These are phyloP conservation scores for Drosophila tsacasi DNA, from an alignment of 1,140 invertebrate genomes.

Conservation along the genomic window DNA sequence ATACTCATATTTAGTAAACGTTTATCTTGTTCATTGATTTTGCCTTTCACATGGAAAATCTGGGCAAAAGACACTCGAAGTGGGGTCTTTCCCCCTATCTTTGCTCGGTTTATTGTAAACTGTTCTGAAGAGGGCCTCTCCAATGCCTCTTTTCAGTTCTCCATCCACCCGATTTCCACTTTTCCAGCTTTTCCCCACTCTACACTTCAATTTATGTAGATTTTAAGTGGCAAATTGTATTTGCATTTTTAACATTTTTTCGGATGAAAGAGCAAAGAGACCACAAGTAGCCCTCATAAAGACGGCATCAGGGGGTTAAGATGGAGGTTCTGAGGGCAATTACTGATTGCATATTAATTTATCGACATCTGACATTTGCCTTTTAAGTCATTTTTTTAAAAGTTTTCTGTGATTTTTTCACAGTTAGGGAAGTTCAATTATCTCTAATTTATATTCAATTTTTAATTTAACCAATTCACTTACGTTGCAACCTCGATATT, in stretches of 20 bases:
- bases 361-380: slow-evolving; percentile 6
- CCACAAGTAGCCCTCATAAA: slow-evolving; percentile 64
- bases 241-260: slow-evolving; percentile 71
- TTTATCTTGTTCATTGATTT: slow-evolving; percentile 62
- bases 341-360: slow-evolving; percentile 67
- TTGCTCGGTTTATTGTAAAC: slow-evolving; percentile 58
- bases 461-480: not conserved
- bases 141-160: slow-evolving; percentile 29
- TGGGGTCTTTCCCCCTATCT: slow-evolving; percentile 5
- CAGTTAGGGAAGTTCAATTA: not conserved
- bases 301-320: slow-evolving; percentile 8
- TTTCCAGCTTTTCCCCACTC: slow-evolving; percentile 7
- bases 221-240: slow-evolving; percentile 82
- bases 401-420: too few species aligned
- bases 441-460: too few species aligned
- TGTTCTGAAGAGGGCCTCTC: slow-evolving; percentile 63
- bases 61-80: slow-evolving; percentile 21
- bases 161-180: slow-evolving; percentile 15
- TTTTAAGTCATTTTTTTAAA: too few species aligned
- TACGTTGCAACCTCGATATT: not conserved
- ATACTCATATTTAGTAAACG: slow-evolving; percentile 49
- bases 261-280: slow-evolving; percentile 43
- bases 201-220: slow-evolving; percentile 69
- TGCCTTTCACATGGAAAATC: slow-evolving; percentile 29
- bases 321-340: slow-evolving; percentile 10